Percentiles rank a stretch among this genome's conserved stretches.
phyloP scores from a whole-genome alignment of 2,797 vertebrate species.

The Cheirogaleus major region DNA sequence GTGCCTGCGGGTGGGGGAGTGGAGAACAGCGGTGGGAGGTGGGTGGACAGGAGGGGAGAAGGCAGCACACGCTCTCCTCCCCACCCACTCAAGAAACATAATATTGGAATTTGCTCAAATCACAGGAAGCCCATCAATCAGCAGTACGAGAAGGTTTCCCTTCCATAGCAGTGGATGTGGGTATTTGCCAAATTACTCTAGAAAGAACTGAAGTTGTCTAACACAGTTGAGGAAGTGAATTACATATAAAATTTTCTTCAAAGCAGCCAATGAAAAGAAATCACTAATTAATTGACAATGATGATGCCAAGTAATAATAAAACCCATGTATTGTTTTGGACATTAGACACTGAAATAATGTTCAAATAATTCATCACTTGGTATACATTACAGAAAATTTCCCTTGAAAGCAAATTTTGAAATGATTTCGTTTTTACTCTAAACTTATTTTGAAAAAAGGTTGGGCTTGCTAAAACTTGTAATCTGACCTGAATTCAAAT shows the following conservation, averaged over 20 bases:
- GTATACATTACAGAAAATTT: conserved; percentile 71
- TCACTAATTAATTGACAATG: conserved; percentile 82
- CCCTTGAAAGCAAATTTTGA: conserved; percentile 67
- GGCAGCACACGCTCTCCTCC: conserved; percentile 75
- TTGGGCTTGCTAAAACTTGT: conserved; percentile 2
- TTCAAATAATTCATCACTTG: conserved; percentile 74
- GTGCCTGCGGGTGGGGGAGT: conserved; percentile 71
- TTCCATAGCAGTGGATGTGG: conserved; percentile 56
- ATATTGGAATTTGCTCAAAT: conserved; percentile 85
- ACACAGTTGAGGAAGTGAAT: conserved; percentile 65
- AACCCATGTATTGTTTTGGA: conserved; percentile 69
- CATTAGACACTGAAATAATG: conserved; percentile 79
- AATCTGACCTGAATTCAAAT: conserved; percentile 31
- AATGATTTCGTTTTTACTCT: conserved; percentile 64
- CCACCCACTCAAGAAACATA: conserved; percentile 85
- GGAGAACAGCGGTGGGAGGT: not conserved
- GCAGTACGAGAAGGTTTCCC: conserved; percentile 58
- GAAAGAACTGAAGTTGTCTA: not conserved
- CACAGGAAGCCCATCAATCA: conserved; percentile 78
- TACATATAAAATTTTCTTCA: conserved; percentile 75
- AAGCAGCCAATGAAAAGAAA: conserved; percentile 81
- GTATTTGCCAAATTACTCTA: conserved; percentile 61
- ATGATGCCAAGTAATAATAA: conserved; percentile 79
- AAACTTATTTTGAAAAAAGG: not conserved
- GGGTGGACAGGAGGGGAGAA: conserved; percentile 58